These are phyloP conservation scores for Mirounga angustirostris DNA, from an alignment of 2,113 vertebrate species.

Conservation along the genomic window DNA sequence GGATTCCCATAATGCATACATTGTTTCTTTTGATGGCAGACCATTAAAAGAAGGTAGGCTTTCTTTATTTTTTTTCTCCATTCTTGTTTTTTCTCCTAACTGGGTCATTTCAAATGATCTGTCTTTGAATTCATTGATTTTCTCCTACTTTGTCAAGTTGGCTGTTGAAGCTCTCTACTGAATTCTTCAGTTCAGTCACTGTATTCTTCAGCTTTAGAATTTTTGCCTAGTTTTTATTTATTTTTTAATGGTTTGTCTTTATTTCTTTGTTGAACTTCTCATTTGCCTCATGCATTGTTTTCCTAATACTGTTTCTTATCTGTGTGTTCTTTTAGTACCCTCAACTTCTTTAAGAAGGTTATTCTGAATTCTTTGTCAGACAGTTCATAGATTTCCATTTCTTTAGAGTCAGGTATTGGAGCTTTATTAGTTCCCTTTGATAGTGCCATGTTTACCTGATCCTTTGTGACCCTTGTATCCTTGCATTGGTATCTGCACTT, in stretches of 20 bases:
- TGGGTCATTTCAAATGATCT: neutral
- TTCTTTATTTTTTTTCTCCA: neutral
- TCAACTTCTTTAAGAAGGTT: neutral
- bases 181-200: neutral
- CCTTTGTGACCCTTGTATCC: neutral
- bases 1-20: neutral
- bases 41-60: neutral
- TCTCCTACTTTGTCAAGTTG: neutral
- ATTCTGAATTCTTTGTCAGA: neutral
- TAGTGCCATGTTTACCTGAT: neutral
- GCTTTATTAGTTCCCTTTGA: neutral
- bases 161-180: neutral
- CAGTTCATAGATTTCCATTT: neutral
- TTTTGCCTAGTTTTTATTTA: neutral
- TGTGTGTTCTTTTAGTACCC: neutral
- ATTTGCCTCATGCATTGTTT: neutral
- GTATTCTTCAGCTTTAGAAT: neutral
- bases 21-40: neutral
- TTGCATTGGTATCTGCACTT: neutral
- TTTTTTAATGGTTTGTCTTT: neutral
- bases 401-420: neutral
- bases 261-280: neutral
- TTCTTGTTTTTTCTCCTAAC: neutral
- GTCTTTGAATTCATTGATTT: neutral
- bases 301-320: neutral